A percentile compares a stretch with the other conserved stretches of the same genome.
phyloP scores from a whole-genome alignment of 2,888 invertebrate genomes.

The Adelognathus sp. region DNA sequence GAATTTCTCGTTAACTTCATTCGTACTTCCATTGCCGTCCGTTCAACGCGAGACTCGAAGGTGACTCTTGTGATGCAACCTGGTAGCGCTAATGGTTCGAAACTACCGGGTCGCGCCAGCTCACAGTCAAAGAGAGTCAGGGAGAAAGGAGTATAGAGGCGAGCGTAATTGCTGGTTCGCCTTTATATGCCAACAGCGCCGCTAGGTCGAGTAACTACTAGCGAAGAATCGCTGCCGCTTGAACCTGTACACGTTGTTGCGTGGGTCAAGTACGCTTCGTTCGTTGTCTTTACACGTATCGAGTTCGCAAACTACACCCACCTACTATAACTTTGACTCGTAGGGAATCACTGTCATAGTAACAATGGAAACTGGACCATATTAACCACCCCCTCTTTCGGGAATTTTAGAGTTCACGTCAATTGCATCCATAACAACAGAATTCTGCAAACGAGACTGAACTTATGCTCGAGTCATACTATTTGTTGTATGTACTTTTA shows the following conservation, averaged over 20 bases:
- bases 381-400: too few species aligned
- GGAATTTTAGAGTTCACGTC: too few species aligned
- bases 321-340: too few species aligned
- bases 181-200: slow-evolving; percentile 1
- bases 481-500: too few species aligned
- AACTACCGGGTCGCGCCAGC: slow-evolving; percentile 9
- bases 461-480: too few species aligned
- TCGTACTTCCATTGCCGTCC: too few species aligned
- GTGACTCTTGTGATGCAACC: neutral
- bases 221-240: neutral
- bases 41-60: too few species aligned
- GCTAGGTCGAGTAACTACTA: neutral
- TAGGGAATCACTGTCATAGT: too few species aligned
- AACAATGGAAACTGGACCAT: too few species aligned
- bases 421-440: too few species aligned
- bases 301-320: neutral
- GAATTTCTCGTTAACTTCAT: too few species aligned
- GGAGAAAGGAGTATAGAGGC: slow-evolving; percentile 30
- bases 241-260: neutral
- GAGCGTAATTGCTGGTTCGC: slow-evolving; percentile 61
- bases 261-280: slow-evolving; percentile 1
- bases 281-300: neutral
- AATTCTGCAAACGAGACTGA: too few species aligned
- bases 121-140: slow-evolving; percentile 48
- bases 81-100: slow-evolving; percentile 9